Base-by-base conservation (phyloP, 1,140 invertebrate species). In the Micrasema longulum region DNA sequence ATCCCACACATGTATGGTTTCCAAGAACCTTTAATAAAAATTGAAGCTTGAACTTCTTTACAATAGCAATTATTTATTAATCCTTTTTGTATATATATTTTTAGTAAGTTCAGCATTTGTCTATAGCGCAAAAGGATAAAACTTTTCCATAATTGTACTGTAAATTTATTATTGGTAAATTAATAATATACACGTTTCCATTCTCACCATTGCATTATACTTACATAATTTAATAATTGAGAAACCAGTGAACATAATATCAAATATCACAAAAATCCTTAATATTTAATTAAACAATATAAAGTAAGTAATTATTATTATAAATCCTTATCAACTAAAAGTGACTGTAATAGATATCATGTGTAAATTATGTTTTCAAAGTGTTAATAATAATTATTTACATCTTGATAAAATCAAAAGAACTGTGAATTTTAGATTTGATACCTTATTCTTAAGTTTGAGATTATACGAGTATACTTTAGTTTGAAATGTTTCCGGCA, bases 271-370 rank as follows among this genome's bases (percentile, higher is more conserved):
- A 31, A 31, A 31, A 7, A 69, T 60, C 47, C 45, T 63, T 70
- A 63, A 43, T 60, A 70, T 69, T 69, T 70, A 70, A 70, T 53
- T 31, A 52, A 35, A 70, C 55, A 48, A 23, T 70, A 60, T 57
- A 47, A 48, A 47, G 16, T 69, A 68, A 68, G 38, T 70, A 63
- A 70, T 60, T 31, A 31, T 60, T 31, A 31, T 31, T 70, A 64
- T 70, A 70, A 63, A 70, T 64, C 57, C 52, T 41, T 70, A 70
- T 70, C 68, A 70, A 63, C 43, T 64, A 35, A 65, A 69, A 50
- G 67, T 70, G 72, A 73, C 72, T 73, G 72, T 73, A 73, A 73
- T 73, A 69, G 72, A 69, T 73, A 73, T 73, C 63, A 69, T 62
- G 45, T 69, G 72, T 73, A 73, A 69, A 73, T 63, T 73, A 64